Conservation (phyloP, 2,888 invertebrate species). For the Protophormia terraenovae region DNA sequence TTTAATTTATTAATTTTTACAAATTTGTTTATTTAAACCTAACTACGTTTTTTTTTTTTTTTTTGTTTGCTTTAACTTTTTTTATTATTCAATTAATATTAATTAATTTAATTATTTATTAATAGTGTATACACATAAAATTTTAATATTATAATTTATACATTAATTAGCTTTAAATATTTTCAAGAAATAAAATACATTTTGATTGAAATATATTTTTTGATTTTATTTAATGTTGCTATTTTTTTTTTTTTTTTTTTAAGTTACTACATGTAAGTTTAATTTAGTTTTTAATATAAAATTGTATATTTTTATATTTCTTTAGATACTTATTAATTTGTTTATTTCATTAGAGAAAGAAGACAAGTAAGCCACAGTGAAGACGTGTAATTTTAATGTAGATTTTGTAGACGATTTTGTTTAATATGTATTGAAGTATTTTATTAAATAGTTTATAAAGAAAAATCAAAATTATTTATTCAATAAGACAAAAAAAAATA, state of each 20-base stretch:
- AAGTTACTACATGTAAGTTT: background rate
- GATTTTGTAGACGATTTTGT: constrained; percentile 3
- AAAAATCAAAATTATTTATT: too few relatives aligned
- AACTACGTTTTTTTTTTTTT: constrained; percentile 33
- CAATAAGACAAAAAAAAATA: too few relatives aligned
- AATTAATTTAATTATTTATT: background rate
- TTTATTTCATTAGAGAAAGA: constrained; percentile 6
- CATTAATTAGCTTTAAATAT: background rate
- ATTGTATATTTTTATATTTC: background rate
- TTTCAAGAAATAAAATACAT: background rate
- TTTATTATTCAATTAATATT: background rate
- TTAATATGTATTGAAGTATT: too few relatives aligned
- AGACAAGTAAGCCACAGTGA: constrained; percentile 35
- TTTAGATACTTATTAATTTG: background rate
- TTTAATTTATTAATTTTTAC: constrained; percentile 16
- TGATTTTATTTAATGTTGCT: background rate
- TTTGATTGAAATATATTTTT: background rate
- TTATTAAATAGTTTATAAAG: too few relatives aligned
- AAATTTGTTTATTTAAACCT: constrained; percentile 49
- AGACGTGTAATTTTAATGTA: constrained; percentile 24
- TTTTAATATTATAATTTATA: background rate
- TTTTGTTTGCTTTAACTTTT: background rate
- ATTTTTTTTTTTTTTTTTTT: background rate
- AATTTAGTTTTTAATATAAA: background rate
- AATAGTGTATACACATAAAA: background rate